phyloP scores from a whole-genome alignment of 2,113 vertebrate genomes.

The Noctilio leporinus region DNA sequence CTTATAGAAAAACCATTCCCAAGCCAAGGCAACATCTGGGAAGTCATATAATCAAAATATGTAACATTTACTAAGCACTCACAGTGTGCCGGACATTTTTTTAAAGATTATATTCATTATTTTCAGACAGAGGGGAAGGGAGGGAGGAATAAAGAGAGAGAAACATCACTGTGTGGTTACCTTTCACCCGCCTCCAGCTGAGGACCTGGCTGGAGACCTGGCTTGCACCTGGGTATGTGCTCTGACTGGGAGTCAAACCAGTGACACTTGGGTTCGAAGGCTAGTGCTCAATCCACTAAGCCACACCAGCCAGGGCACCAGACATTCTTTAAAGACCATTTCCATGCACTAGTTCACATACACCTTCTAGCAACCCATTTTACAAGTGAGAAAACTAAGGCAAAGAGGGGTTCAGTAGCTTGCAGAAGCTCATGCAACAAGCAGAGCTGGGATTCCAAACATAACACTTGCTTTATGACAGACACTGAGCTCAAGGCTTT shows the following conservation, averaged over 20 bases:
- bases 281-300: too few relatives aligned
- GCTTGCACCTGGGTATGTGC: too few relatives aligned
- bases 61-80: background rate
- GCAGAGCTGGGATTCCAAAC: background rate
- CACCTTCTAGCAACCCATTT: background rate
- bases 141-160: too few relatives aligned
- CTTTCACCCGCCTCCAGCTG: too few relatives aligned
- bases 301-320: fast-evolving
- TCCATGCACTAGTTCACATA: background rate
- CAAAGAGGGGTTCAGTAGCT: background rate
- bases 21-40: background rate
- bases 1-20: background rate
- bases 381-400: background rate
- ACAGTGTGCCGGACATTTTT: background rate
- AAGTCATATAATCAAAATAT: background rate
- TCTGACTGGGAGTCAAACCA: too few relatives aligned
- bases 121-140: too few relatives aligned
- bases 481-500: background rate
- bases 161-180: too few relatives aligned
- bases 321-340: background rate
- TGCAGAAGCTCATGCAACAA: background rate
- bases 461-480: background rate
- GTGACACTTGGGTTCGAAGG: too few relatives aligned
- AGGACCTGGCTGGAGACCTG: too few relatives aligned
- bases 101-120: too few relatives aligned